Evolutionary conservation across 2,888 invertebrate genomes (phyloP), one percentile per base, ranked within the genome.

Genomic region (Apocheima hispidaria): DNA sequence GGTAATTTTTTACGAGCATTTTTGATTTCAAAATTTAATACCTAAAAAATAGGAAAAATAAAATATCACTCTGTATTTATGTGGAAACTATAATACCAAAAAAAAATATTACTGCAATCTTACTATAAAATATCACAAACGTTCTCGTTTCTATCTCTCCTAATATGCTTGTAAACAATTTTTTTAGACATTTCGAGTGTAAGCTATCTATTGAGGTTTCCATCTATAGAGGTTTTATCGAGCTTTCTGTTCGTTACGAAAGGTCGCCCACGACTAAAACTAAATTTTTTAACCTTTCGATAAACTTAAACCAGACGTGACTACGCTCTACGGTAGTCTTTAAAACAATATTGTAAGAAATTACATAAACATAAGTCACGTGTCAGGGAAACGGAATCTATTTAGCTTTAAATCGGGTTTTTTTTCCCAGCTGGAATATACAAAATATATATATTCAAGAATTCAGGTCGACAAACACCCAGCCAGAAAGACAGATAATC

Each of bases 261-360:
- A 86, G 84, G 73, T 83, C 92, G 88, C 92, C 92, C 90, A 92
- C 92, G 81, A 78, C 75, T 76, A 77, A 55, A 50, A 33, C 40
- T 14, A 54, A 51, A 23, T 51, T 55, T 60, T 12, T 55, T 46
- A 87, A 85, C 82, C 59, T 84, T 84, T 81, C 75, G 82, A 83
- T 80, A 80, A 78, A 82, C 33, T 28, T 60, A 20, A 48, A 33
- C 52, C 9, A 26, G 5, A 18, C 26, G 18, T 21, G 46, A 12
- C 48, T 48, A 46, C 33, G 12, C 12, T 14, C 16, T 21, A 4
- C 5, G 16, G 18, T 16, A 16, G 26, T 9, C 1, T 1, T 18
- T 36, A n/a, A n/a, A 18, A 4, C 4, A 10, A 20, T 40, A 20
- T 12, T 18, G 3, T 21, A 7, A 14, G 14, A 14, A 43, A 23